These are phyloP conservation scores for Rhynchopsitta pachyrhyncha DNA, from an alignment of 2,113 vertebrate genomes.

Conservation along the genomic window DNA sequence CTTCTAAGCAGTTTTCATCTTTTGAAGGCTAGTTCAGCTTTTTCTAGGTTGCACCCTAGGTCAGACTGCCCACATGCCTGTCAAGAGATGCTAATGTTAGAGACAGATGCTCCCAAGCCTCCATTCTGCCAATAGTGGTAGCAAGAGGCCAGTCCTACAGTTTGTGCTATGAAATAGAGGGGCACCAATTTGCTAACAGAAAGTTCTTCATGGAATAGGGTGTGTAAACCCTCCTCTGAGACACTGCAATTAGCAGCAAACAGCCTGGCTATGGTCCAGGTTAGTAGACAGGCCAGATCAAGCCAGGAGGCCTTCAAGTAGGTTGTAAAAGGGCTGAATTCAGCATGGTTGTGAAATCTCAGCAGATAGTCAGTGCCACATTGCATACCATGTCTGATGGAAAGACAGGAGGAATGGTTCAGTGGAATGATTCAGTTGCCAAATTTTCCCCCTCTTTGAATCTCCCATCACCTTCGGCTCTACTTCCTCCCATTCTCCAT, in stretches of 20 bases:
- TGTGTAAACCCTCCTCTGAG: background rate
- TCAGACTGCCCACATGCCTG: background rate
- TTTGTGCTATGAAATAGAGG: background rate
- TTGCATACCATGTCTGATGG: background rate
- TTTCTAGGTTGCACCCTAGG: background rate
- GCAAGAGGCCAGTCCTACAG: background rate
- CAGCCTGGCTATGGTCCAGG: background rate
- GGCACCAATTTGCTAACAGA: background rate
- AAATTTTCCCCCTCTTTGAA: background rate
- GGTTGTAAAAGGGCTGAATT: background rate
- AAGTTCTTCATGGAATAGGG: background rate
- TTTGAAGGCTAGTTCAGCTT: background rate
- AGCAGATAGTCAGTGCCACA: background rate
- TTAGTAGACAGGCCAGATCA: background rate
- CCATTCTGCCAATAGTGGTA: background rate
- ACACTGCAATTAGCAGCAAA: background rate
- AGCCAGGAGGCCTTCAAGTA: background rate
- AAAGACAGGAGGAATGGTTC: background rate
- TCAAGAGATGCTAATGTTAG: background rate
- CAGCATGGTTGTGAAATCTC: background rate
- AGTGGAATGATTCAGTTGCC: background rate
- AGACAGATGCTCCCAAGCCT: background rate
- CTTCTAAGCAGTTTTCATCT: background rate
- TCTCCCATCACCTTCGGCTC: background rate
- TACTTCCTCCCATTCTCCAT: background rate